phyloP scores from a whole-genome alignment of 2,797 vertebrate species.

The Syngnathus rostellatus region DNA sequence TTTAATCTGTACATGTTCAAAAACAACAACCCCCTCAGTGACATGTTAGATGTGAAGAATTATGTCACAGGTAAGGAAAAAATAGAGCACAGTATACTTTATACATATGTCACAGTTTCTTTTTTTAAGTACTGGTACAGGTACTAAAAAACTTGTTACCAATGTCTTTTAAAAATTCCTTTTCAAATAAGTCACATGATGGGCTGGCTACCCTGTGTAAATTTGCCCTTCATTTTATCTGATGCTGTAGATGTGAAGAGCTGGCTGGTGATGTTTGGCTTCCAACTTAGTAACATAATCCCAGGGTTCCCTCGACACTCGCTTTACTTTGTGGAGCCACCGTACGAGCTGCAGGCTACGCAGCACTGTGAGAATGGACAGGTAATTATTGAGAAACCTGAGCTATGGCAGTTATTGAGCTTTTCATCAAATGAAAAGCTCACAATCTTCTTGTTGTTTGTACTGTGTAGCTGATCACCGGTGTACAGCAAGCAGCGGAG shows the following conservation, averaged over 20 bases:
- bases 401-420: neutral
- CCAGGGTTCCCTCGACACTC: constrained; percentile 95
- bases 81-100: neutral
- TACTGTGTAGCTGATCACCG: constrained; percentile 82
- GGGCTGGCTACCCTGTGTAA: constrained; percentile 25
- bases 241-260: constrained; percentile 88
- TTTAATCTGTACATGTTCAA: constrained; percentile 99
- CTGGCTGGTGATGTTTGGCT: constrained; percentile 99
- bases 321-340: constrained; percentile 93
- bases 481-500: constrained; percentile 93
- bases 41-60: constrained; percentile 93
- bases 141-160: neutral
- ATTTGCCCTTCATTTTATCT: constrained; percentile 30
- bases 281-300: constrained; percentile 99
- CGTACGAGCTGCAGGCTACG: constrained; percentile 87
- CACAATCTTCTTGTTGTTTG: neutral
- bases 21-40: constrained; percentile 98
- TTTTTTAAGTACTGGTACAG: neutral
- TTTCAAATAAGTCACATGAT: no score
- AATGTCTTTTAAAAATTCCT: no score
- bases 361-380: constrained; percentile 95
- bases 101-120: neutral
- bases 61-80: constrained; percentile 85
- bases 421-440: neutral
- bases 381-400: constrained; percentile 60